phyloP scores from a whole-genome alignment of 2,888 invertebrate genomes.

The Mythimna loreyi region DNA sequence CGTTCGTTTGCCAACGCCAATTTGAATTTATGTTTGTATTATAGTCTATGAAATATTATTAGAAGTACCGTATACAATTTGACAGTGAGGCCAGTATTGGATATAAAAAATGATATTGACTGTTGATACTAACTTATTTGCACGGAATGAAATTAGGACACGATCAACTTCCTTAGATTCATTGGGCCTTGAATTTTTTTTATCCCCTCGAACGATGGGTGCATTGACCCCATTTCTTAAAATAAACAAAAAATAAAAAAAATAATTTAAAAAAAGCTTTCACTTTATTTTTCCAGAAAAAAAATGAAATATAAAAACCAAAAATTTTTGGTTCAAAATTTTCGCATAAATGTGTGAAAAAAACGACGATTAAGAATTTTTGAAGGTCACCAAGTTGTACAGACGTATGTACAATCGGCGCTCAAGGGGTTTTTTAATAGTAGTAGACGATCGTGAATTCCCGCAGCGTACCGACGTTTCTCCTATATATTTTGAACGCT shows the following conservation, averaged over 20 bases:
- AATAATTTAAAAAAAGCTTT: no score
- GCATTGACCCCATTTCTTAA: no score
- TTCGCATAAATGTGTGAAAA: no score
- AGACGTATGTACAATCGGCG: no score
- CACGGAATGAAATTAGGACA: neutral
- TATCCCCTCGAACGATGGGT: no score
- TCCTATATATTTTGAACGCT: neutral
- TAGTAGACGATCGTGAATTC: constrained; percentile 3
- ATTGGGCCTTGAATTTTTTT: neutral
- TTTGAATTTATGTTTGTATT: constrained; percentile 47
- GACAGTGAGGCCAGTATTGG: constrained; percentile 2
- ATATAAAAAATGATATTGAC: neutral
- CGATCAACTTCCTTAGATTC: neutral
- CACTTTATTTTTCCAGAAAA: no score
- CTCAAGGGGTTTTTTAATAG: neutral
- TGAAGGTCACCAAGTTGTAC: no score
- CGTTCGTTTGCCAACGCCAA: constrained; percentile 24
- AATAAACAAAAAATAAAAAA: no score
- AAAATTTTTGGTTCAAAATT: no score
- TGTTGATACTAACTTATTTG: neutral
- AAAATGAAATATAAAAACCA: neutral
- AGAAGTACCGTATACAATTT: constrained; percentile 2
- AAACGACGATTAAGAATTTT: no score
- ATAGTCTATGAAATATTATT: constrained; percentile 31
- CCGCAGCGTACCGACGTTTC: neutral